Percentiles rank a stretch among this genome's conserved stretches.
phyloP scores from a whole-genome alignment of 2,888 invertebrate genomes.

The Eulithis testata region DNA sequence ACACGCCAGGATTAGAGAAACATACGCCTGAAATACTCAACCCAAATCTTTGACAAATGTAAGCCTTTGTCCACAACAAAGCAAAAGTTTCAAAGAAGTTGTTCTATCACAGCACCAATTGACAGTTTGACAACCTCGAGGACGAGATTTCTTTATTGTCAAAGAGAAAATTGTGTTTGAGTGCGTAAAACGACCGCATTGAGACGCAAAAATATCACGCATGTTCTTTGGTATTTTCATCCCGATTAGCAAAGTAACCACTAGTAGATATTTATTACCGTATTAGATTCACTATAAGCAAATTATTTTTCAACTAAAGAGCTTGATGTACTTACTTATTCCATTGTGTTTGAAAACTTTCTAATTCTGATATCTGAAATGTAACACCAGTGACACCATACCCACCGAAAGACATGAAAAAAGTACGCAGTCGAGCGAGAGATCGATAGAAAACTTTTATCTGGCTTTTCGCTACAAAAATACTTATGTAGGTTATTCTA shows the following conservation, averaged over 20 bases:
- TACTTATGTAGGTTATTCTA: constrained; percentile 32
- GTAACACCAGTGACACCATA: neutral
- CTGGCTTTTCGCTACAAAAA: constrained; percentile 31
- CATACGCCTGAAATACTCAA: constrained; percentile 28
- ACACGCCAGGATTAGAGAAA: constrained; percentile 25
- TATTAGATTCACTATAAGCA: too few species aligned
- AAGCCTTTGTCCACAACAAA: constrained; percentile 39
- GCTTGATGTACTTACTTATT: too few species aligned
- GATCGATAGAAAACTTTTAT: constrained; percentile 27
- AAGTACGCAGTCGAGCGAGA: neutral
- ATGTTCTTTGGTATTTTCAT: constrained; percentile 22
- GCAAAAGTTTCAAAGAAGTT: constrained; percentile 41
- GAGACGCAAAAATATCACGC: constrained; percentile 36
- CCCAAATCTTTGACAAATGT: constrained; percentile 37
- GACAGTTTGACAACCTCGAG: constrained; percentile 42
- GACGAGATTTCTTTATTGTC: constrained; percentile 38
- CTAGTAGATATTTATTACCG: neutral
- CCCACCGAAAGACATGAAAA: neutral
- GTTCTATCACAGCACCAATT: constrained; percentile 40
- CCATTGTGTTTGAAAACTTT: too few species aligned
- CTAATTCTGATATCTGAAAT: too few species aligned
- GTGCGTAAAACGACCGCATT: constrained; percentile 34
- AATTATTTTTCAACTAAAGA: too few species aligned
- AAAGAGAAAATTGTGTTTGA: constrained; percentile 39
- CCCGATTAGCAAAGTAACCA: constrained; percentile 26